Base-by-base conservation (phyloP, 2,113 vertebrate genomes). In the Halcyon senegalensis region DNA sequence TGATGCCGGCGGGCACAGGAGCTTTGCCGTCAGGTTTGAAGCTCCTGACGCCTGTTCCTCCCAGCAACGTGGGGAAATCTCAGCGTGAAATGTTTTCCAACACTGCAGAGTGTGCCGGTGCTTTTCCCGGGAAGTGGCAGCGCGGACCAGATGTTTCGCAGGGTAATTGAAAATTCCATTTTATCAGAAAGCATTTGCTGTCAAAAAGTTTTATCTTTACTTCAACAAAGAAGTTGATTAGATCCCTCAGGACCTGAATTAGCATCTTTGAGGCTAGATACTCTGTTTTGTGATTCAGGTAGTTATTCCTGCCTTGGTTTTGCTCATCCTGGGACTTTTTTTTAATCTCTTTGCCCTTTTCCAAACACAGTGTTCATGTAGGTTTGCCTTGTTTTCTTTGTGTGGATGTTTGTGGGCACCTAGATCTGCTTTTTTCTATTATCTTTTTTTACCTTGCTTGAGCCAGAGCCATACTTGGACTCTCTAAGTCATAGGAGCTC, bases 161-260 rank as follows among this genome's bases (percentile, higher is more conserved):
- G 94, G 96, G 96, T 98, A 97, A 98, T 98, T 98, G 97, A 98
- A 98, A 98, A 98, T 98, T 98, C 97, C 96, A 98, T 98, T 98
- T 98, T 98, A 98, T 98, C 97, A 98, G 97, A 98, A 98, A 98
- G 91, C 89, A 82, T 98, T 98, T 94, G 94, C 98, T 98, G 98
- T 98, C 97, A 98, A 97, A 98, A 98, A 98, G 96, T 98, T 98
- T 98, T 98, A 98, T 98, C 97, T 98, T 98, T 98, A 97, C 98
- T 97, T 98, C 97, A 98, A 98, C 97, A 98, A 98, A 98, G 98
- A 96, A 96, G 96, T 97, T 98, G 98, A 98, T 98, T 98, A 98
- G 97, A 96, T 98, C 97, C 97, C 97, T 84, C 63, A 97, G 97
- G 98, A 97, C 95, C 93, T 70, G 80, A 98, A 98, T 98, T 98